Evolutionary conservation across 2,888 invertebrate species (phyloP).

Genomic region (Drosophila nigritarsus): DNA sequence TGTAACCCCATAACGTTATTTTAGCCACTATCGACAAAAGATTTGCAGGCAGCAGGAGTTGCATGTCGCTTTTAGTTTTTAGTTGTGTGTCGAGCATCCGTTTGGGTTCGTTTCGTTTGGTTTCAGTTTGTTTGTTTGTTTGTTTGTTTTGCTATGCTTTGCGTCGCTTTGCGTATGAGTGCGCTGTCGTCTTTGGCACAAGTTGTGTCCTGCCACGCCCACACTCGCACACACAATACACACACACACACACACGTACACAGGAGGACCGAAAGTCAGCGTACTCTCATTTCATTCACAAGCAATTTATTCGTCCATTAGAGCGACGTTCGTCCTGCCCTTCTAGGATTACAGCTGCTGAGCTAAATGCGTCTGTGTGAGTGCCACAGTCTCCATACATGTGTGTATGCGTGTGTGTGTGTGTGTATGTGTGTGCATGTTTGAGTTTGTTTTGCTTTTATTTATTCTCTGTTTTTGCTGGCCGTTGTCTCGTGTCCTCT

Average conservation of each 20-base stretch:
- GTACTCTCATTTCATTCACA: constrained; percentile 81
- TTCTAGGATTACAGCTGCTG: constrained; percentile 76
- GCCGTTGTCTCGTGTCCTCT: constrained; percentile 73
- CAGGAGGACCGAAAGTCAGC: constrained; percentile 59
- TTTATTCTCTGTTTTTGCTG: constrained; percentile 77
- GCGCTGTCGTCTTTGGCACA: constrained; percentile 64
- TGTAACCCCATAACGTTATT: constrained; percentile 35
- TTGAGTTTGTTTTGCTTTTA: constrained; percentile 74
- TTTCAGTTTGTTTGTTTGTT: constrained; percentile 51
- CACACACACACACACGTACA: constrained; percentile 37
- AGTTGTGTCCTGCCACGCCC: constrained; percentile 64
- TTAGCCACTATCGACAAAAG: constrained; percentile 47
- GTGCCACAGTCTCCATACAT: constrained; percentile 21
- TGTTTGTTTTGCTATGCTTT: constrained; percentile 56
- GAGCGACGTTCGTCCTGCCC: constrained; percentile 70
- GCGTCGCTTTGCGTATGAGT: constrained; percentile 76
- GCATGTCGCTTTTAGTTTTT: constrained; percentile 75
- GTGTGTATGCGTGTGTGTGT: constrained; percentile 15
- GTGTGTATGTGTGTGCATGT: constrained; percentile 24
- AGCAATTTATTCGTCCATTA: constrained; percentile 82
- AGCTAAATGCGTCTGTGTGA: constrained; percentile 43
- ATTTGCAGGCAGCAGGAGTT: constrained; percentile 41
- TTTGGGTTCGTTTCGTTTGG: constrained; percentile 54
- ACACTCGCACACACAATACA: constrained; percentile 33
- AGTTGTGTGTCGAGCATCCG: constrained; percentile 75